Conservation (phyloP, 2,888 invertebrate genomes). For the Terebella lapidaria region DNA sequence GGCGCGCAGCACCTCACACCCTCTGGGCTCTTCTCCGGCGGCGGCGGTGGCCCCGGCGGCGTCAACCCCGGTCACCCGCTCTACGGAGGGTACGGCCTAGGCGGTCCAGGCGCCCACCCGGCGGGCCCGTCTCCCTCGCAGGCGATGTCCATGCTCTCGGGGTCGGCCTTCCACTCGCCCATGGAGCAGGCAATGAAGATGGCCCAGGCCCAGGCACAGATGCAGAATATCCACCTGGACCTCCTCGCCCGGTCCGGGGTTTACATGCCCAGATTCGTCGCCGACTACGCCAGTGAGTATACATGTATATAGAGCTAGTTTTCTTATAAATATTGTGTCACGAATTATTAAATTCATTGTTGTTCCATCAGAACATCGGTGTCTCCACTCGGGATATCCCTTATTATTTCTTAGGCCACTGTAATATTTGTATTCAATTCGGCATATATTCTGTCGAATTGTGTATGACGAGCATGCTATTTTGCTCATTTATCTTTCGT, state of each 20-base stretch:
- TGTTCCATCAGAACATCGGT: no score
- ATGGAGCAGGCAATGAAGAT: conserved; percentile 42
- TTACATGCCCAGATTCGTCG: conserved; percentile 72
- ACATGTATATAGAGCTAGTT: no score
- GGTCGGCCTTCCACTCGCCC: conserved; percentile 43
- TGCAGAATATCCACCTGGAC: conserved; percentile 63
- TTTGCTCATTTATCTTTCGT: no score
- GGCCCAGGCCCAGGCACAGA: conserved; percentile 33
- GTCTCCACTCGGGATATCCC: no score
- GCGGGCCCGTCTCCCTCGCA: conserved; percentile 2
- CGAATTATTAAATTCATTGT: no score
- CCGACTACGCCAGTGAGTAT: conserved; percentile 41
- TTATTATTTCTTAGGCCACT: no score
- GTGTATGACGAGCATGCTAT: no score
- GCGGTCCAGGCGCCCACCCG: not conserved
- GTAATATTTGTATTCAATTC: no score
- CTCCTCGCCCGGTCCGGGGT: conserved; percentile 88
- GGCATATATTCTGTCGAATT: no score
- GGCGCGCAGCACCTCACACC: not conserved
- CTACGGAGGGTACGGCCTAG: not conserved
- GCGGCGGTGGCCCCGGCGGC: not conserved
- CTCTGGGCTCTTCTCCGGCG: not conserved
- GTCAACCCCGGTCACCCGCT: not conserved
- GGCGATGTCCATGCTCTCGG: conserved; percentile 10
- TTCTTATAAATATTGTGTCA: no score